A percentile compares a stretch with the other conserved stretches of the same genome.
Conservation (phyloP, 2,113 vertebrate species). For the Callopanchax toddi region DNA sequence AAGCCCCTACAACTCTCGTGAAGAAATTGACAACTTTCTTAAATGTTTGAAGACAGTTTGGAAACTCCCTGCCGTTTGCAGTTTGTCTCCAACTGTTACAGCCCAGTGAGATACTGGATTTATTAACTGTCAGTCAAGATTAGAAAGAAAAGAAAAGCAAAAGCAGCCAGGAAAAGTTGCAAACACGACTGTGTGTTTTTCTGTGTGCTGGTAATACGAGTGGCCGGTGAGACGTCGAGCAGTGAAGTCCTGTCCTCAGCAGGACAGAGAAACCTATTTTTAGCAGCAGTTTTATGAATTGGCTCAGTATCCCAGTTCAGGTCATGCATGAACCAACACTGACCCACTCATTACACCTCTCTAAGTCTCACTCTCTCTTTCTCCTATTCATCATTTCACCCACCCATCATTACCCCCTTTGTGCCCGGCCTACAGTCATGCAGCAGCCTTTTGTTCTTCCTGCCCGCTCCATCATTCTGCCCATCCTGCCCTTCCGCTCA, state of each 20-base stretch:
- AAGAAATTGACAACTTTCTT: no score
- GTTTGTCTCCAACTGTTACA: no score
- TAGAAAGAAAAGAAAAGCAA: not conserved
- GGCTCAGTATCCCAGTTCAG: conserved; percentile 74
- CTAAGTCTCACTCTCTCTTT: conserved; percentile 45
- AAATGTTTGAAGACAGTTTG: no score
- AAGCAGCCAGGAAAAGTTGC: not conserved
- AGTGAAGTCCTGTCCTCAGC: no score
- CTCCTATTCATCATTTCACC: conserved; percentile 50
- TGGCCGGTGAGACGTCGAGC: conserved; percentile 30
- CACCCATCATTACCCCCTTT: conserved; percentile 62
- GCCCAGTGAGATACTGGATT: not conserved
- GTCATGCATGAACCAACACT: conserved; percentile 58
- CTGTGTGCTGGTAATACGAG: conserved; percentile 43
- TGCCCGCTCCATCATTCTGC: conserved; percentile 53
- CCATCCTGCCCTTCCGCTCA: conserved; percentile 64
- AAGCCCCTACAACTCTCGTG: no score
- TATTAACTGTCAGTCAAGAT: no score
- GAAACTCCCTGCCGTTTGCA: no score
- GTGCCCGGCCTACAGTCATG: conserved; percentile 50
- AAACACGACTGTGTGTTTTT: conserved; percentile 23
- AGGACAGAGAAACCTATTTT: conserved; percentile 73
- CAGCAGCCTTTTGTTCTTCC: conserved; percentile 52
- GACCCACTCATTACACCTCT: conserved; percentile 64
- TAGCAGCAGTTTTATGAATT: conserved; percentile 82